phyloP scores from a whole-genome alignment of 2,113 vertebrate genomes.

The Siphamia tubifer region DNA sequence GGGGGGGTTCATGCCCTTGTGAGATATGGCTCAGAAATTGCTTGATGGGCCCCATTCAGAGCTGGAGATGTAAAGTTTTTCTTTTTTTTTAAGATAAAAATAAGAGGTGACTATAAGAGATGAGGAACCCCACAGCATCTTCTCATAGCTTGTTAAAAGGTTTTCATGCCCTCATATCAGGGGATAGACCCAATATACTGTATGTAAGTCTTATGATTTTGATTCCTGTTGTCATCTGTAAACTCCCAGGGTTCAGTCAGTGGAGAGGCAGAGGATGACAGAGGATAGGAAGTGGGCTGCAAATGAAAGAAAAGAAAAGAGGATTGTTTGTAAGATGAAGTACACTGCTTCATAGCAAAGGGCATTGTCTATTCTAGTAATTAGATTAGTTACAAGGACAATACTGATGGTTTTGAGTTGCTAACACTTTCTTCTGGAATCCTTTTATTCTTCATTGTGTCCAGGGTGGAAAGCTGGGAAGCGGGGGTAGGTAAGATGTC shows the following conservation, averaged over 20 bases:
- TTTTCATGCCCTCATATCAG: slow-evolving; percentile 43
- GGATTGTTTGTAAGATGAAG: background rate
- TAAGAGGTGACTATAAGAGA: slow-evolving; percentile 32
- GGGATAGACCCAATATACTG: slow-evolving; percentile 31
- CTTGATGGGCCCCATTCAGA: slow-evolving; percentile 59
- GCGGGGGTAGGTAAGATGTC: background rate
- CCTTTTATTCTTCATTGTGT: background rate
- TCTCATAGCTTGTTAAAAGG: slow-evolving; percentile 35
- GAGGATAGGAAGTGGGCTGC: background rate
- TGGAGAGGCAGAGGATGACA: background rate
- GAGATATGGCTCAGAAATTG: slow-evolving; percentile 67
- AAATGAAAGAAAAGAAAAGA: background rate
- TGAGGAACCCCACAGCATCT: slow-evolving; percentile 48
- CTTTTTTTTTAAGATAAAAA: slow-evolving; percentile 40
- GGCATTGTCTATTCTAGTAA: background rate
- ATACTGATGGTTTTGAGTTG: background rate
- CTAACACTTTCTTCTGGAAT: background rate
- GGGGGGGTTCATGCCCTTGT: slow-evolving; percentile 53
- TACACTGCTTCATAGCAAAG: background rate
- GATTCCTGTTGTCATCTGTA: slow-evolving; percentile 57
- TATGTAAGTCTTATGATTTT: slow-evolving; percentile 40
- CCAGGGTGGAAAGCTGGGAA: background rate
- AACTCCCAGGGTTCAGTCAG: slow-evolving; percentile 29
- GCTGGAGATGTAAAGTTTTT: slow-evolving; percentile 57
- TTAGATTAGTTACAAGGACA: background rate